A percentile compares a stretch with the other conserved stretches of the same genome.
Conservation (phyloP, 2,888 invertebrate genomes). For the Chaitophorus viminalis region DNA sequence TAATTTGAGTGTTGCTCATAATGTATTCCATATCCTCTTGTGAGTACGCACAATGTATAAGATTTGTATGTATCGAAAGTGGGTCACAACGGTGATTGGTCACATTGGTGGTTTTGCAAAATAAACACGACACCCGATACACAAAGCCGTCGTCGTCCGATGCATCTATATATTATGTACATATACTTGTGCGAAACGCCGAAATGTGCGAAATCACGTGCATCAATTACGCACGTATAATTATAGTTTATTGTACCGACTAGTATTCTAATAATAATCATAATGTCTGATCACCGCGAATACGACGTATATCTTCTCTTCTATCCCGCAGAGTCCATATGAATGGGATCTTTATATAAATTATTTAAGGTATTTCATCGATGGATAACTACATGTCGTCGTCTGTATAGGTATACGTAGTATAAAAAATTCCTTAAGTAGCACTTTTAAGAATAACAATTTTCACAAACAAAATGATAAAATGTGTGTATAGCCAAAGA, state of each 20-base stretch:
- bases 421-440: too few relatives aligned
- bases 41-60: neutral
- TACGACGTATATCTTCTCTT: too few relatives aligned
- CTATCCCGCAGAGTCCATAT: too few relatives aligned
- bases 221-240: neutral
- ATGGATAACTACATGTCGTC: too few relatives aligned
- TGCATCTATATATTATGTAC: neutral
- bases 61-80: slow-evolving; percentile 1
- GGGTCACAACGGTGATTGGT: neutral
- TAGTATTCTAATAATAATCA: too few relatives aligned
- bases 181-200: neutral
- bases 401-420: too few relatives aligned
- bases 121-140: neutral
- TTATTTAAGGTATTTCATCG: too few relatives aligned
- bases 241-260: neutral
- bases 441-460: too few relatives aligned
- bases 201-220: neutral
- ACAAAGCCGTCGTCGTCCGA: neutral
- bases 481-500: too few relatives aligned
- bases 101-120: slow-evolving; percentile 1
- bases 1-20: neutral
- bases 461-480: too few relatives aligned
- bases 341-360: too few relatives aligned
- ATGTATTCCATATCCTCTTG: slow-evolving; percentile 29
- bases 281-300: too few relatives aligned